A percentile compares a stretch with the other conserved stretches of the same genome.
phyloP scores from a whole-genome alignment of 2,113 vertebrate species.

The Thryonomys swinderianus region DNA sequence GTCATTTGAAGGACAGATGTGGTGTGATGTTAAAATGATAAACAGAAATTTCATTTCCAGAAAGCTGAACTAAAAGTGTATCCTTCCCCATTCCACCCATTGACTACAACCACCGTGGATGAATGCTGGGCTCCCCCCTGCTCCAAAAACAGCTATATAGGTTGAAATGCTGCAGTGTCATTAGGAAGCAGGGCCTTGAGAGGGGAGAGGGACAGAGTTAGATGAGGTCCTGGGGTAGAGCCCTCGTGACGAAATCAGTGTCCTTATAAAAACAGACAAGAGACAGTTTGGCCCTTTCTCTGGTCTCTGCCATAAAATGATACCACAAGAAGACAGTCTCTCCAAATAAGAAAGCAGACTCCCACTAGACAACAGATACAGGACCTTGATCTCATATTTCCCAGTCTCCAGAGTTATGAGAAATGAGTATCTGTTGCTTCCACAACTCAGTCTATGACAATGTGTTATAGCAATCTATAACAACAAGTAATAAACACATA shows the following conservation, averaged over 20 bases:
- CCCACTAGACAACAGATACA: not conserved
- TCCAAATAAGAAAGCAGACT: not conserved
- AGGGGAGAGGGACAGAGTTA: not conserved
- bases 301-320: not conserved
- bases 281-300: not conserved
- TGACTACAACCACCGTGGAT: not conserved
- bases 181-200: not conserved
- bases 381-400: not conserved
- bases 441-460: not conserved
- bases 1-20: not conserved
- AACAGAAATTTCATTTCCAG: slow-evolving; percentile 1
- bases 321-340: not conserved
- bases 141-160: not conserved
- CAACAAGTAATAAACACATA: not conserved
- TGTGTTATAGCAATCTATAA: not conserved
- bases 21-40: not conserved
- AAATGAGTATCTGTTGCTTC: not conserved
- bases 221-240: not conserved
- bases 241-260: not conserved
- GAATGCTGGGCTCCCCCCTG: not conserved
- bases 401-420: not conserved
- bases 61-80: not conserved
- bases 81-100: accelerated
- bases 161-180: not conserved
- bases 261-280: not conserved